Percentiles rank a stretch among this genome's conserved stretches.
These are phyloP conservation scores for Protobothrops flavoviridis DNA, from an alignment of 2,113 vertebrate species.

Conservation along the genomic window DNA sequence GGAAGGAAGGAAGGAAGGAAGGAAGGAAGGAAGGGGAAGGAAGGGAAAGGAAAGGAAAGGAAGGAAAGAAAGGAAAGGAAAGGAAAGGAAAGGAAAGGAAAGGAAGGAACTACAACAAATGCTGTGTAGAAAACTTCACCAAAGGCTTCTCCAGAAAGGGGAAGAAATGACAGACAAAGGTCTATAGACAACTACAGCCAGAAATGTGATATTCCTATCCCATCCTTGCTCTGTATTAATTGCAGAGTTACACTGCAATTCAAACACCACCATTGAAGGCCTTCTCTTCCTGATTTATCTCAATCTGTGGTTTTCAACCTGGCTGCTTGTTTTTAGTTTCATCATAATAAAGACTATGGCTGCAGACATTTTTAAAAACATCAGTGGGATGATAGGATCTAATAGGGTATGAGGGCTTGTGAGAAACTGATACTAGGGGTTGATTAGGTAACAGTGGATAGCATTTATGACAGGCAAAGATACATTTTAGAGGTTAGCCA, in stretches of 20 bases:
- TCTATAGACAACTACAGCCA: not conserved
- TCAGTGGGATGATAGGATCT: not conserved
- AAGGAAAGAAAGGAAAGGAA: not conserved
- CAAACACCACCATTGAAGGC: not conserved
- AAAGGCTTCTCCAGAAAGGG: not conserved
- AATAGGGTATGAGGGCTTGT: not conserved
- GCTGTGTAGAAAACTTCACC: not conserved
- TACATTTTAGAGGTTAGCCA: conserved; percentile 15
- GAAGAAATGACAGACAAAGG: not conserved
- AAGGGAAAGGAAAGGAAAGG: no score
- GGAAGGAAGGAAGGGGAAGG: not conserved
- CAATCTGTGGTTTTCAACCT: not conserved
- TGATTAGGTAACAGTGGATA: not conserved
- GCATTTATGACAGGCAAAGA: not conserved
- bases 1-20: no score
- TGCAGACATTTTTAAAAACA: not conserved
- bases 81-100: not conserved
- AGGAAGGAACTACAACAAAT: not conserved
- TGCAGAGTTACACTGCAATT: not conserved
- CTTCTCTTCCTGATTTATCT: not conserved
- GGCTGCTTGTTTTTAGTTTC: not conserved
- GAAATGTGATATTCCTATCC: not conserved
- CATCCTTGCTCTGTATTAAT: not conserved
- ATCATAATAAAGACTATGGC: not conserved
- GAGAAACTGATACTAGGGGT: not conserved